Base-by-base conservation (phyloP, 2,113 vertebrate genomes). In the Pelecanoides urinatrix region DNA sequence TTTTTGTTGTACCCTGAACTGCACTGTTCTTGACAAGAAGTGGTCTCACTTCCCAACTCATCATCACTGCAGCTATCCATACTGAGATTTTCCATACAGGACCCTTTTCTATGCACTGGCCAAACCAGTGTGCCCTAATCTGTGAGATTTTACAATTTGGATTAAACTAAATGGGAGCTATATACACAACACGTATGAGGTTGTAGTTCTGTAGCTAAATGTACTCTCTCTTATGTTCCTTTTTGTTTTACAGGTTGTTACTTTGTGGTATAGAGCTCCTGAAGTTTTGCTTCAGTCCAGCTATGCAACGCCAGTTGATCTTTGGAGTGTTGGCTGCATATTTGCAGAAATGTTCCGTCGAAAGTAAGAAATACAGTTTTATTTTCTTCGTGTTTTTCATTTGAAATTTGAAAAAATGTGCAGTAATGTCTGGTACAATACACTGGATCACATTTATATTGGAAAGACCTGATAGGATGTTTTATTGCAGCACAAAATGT, bases 241-340 rank as follows among this genome's bases (percentile, higher is more conserved):
- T 88, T 98, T 96, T 97, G 80, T 79, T 36, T 98, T 98, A 20
- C 95, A 99, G 99, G 99, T 99, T 90, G 99, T 99, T 97, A 99
- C 99, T 3, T 98, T 99, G 96, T 99, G 99, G 99, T 99, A 99
- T 97, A 97, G 99, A 95, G 99, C 99, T 73, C 99, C 99, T 52
- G 99, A 99, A 97, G 99, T 99, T 97, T 97, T 99, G 95, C 99
- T 99, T 66, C 99, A 99, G 98, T 99, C 99, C 97, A 99, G 99
- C 97, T 99, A 99, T 10, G 99, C 99, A 94, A 99, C 99, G 29
- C 99, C 99, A 6, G 99, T 99, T 88, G 99, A 99, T 95, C 99
- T 99, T 92, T 99, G 99, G 99, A 99, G 99, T 19, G 99, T 99
- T 47, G 99, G 99, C 94, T 99, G 99, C 97, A 99, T 99, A 98